phyloP scores from a whole-genome alignment of 2,797 vertebrate species.

The Allochrocebus solatus region DNA sequence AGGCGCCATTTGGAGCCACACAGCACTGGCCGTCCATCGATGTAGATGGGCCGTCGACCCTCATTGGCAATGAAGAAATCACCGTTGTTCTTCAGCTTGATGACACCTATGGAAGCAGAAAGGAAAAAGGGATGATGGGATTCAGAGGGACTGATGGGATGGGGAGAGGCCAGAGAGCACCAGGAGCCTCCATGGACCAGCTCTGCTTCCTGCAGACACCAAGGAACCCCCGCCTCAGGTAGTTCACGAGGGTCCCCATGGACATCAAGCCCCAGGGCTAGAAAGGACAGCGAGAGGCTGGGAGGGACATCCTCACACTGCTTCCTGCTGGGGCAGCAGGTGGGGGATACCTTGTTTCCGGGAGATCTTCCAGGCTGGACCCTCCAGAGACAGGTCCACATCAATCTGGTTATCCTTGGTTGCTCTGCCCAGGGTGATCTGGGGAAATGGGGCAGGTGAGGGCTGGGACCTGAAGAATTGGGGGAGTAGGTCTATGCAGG shows the following conservation, averaged over 20 bases:
- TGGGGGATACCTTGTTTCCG: slow-evolving; percentile 92
- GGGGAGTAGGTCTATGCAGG: neutral
- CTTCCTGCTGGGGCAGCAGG: neutral
- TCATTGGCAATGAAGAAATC: slow-evolving; percentile 98
- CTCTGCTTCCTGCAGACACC: neutral
- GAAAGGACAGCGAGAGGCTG: neutral
- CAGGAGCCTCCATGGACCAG: neutral
- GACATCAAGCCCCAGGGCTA: neutral
- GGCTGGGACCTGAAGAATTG: neutral
- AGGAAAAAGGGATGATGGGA: rapidly evolving
- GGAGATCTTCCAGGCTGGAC: slow-evolving; percentile 98
- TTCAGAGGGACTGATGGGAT: neutral
- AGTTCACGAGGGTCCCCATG: neutral
- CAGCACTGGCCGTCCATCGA: slow-evolving; percentile 94
- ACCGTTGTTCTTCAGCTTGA: slow-evolving; percentile 97
- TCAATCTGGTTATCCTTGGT: slow-evolving; percentile 99
- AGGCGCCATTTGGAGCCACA: slow-evolving; percentile 97
- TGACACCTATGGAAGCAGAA: slow-evolving; percentile 87
- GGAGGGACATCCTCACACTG: neutral
- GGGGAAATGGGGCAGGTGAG: slow-evolving; percentile 39
- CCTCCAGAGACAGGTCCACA: slow-evolving; percentile 95
- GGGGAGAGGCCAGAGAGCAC: neutral
- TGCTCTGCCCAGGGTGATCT: slow-evolving; percentile 96
- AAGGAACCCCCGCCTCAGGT: neutral
- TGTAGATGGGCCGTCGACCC: slow-evolving; percentile 95